Base-by-base conservation (phyloP, 1,140 invertebrate species). In the Euschistus heros region DNA sequence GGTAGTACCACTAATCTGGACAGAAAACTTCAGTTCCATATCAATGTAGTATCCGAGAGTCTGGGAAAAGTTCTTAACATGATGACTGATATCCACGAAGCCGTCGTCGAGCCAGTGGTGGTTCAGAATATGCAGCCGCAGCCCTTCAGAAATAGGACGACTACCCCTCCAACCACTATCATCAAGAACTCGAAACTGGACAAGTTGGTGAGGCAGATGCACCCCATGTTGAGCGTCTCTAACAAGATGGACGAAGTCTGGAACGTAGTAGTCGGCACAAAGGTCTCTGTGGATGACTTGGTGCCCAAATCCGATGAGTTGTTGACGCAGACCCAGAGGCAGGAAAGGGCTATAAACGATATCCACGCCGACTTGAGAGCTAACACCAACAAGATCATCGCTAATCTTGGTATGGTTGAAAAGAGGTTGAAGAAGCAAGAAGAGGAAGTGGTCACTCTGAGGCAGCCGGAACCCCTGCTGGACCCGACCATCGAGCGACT, bases 241-340 rank as follows among this genome's bases (percentile, higher is more conserved):
- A 70, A 68, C 72, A 91, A 92, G 75, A 91, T 92, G 87, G 88
- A 92, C 69, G 86, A 92, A 76, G 87, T 92, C 6, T 92, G 89
- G 88, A 86, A 89, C 71, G 87, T 91, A 17, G 86, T 92, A 20
- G 87, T 91, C 6, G 88, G 88, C 2, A 91, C 88, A 1, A 92
- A 92, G 73, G 89, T 84, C 69, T 88, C 88, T 0, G 87, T 91
- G 7, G 88, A 92, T 73, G 83, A 89, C 72, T 77, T 92, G 50
- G 80, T 91, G 20, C 88, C 89, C 0, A 92, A 91, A 76, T 91
- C 89, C 0, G 89, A 92, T 70, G 87, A 89, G 68, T 77, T 92
- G 1, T 75, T 93, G 0, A 89, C 86, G 2, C 89, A 92, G 64
- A 92, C 88, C 0, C 88, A 91, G 71, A 76, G 90, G 20, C 90